Percentiles rank a stretch among this genome's conserved stretches.
phyloP scores from a whole-genome alignment of 2,888 invertebrate genomes.

The Calameuta idolon region DNA sequence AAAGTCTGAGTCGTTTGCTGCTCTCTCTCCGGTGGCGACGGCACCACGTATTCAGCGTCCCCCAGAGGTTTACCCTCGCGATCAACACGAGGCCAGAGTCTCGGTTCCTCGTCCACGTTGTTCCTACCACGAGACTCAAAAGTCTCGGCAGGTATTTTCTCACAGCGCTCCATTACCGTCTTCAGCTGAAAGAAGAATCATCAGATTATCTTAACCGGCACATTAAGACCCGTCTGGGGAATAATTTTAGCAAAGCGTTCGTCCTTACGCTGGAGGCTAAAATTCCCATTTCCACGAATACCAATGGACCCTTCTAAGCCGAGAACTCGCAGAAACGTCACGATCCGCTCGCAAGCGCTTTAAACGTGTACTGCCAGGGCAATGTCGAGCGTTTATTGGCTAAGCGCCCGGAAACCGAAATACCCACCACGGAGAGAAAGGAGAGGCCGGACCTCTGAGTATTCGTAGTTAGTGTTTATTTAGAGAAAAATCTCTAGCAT shows the following conservation, averaged over 20 bases:
- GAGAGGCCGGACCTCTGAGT: background rate
- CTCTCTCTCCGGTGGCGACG: conserved; percentile 79
- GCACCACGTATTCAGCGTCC: conserved; percentile 76
- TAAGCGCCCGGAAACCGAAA: background rate
- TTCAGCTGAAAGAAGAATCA: conserved; percentile 70
- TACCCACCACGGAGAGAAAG: background rate
- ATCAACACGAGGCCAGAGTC: conserved; percentile 72
- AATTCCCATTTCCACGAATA: background rate
- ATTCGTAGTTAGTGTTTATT: background rate
- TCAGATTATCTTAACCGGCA: background rate
- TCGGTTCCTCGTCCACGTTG: conserved; percentile 59
- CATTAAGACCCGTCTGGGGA: background rate
- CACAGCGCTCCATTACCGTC: conserved; percentile 78
- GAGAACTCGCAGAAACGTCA: background rate
- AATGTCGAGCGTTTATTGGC: background rate
- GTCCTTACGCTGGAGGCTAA: background rate
- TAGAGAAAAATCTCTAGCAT: background rate
- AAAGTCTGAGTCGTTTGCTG: conserved; percentile 62
- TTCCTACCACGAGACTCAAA: conserved; percentile 68
- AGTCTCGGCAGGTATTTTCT: conserved; percentile 73
- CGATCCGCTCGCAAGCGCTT: background rate
- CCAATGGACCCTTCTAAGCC: background rate
- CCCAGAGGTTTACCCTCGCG: conserved; percentile 74
- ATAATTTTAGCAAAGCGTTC: background rate
- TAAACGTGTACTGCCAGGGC: background rate